Conservation (phyloP, 2,888 invertebrate genomes). For the Lacanobia oleracea region DNA sequence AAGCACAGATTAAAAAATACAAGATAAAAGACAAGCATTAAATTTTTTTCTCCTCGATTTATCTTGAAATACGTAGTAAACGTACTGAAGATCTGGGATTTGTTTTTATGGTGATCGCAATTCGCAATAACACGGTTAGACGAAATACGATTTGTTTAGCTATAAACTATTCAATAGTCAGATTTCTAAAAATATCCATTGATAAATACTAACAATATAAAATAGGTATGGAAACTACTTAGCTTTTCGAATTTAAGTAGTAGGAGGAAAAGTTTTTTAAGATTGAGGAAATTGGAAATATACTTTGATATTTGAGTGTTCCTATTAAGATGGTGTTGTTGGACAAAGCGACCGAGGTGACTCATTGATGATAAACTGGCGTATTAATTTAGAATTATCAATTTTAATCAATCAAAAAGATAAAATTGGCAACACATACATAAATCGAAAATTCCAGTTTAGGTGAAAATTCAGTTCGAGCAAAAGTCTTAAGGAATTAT, state of each 20-base stretch:
- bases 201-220: background rate
- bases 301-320: slow-evolving; percentile 12
- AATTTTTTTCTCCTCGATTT: background rate
- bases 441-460: background rate
- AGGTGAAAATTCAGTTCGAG: background rate
- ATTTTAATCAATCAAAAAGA: background rate
- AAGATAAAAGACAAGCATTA: slow-evolving; percentile 1
- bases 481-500: background rate
- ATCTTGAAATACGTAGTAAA: slow-evolving; percentile 1
- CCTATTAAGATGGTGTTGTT: background rate
- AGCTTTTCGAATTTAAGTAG: background rate
- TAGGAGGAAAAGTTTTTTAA: background rate
- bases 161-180: background rate
- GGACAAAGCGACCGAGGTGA: slow-evolving; percentile 1
- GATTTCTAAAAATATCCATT: slow-evolving; percentile 10
- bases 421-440: background rate
- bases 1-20: background rate
- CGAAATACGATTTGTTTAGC: slow-evolving; percentile 28
- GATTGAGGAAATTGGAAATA: slow-evolving; percentile 1
- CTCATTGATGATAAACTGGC: background rate
- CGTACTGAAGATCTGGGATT: slow-evolving; percentile 21
- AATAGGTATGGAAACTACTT: background rate
- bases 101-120: slow-evolving; percentile 21
- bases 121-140: slow-evolving; percentile 21
- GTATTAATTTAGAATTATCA: background rate